These are phyloP conservation scores for Palloptera scutellata DNA, from an alignment of 2,888 invertebrate genomes.

Conservation along the genomic window DNA sequence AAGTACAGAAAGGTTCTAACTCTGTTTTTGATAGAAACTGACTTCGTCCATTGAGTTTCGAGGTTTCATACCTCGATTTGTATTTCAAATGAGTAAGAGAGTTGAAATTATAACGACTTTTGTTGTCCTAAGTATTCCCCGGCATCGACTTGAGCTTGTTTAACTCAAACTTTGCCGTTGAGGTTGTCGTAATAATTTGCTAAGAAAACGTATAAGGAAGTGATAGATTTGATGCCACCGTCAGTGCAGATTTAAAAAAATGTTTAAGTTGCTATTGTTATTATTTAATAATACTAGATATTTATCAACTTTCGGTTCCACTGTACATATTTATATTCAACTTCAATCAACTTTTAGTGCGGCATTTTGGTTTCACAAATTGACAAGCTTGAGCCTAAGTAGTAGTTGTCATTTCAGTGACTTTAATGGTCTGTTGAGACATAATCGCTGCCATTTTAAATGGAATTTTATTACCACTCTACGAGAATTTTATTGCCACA, in stretches of 20 bases:
- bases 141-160: neutral
- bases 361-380: slow-evolving; percentile 27
- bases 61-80: no score
- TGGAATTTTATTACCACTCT: slow-evolving; percentile 62
- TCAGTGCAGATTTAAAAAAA: no score
- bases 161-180: no score
- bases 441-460: slow-evolving; percentile 65
- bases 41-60: no score
- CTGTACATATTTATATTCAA: slow-evolving; percentile 27
- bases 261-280: no score
- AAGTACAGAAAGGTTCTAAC: no score
- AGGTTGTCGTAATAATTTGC: no score
- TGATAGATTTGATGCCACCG: slow-evolving; percentile 13
- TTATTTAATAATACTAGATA: no score
- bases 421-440: slow-evolving; percentile 65
- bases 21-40: no score
- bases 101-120: neutral
- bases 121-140: neutral
- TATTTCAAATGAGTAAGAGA: no score
- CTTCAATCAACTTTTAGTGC: slow-evolving; percentile 33
- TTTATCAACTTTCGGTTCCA: no score
- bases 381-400: slow-evolving; percentile 51
- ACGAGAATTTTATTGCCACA: slow-evolving; percentile 1
- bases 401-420: slow-evolving; percentile 63
- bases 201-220: no score